phyloP scores from a whole-genome alignment of 2,797 vertebrate species.

The Poecilia velifera region DNA sequence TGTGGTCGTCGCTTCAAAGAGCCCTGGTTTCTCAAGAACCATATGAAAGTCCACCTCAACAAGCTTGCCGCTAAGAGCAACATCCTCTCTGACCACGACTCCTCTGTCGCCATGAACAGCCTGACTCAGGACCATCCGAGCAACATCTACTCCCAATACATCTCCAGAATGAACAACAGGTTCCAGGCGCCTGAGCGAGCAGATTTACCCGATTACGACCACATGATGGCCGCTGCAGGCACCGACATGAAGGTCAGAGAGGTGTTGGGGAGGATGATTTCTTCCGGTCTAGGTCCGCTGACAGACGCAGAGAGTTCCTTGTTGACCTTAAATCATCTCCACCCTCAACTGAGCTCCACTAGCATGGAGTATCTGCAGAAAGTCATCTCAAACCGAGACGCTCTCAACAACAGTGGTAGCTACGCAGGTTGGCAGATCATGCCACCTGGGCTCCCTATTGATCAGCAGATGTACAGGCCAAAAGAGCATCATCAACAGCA shows the following conservation, averaged over 20 bases:
- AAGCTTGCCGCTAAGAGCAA: constrained; percentile 94
- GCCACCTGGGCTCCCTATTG: constrained; percentile 89
- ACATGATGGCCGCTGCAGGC: constrained; percentile 87
- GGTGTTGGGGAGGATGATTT: constrained; percentile 92
- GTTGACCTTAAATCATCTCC: constrained; percentile 89
- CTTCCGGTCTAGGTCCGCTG: constrained; percentile 55
- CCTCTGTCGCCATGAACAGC: constrained; percentile 84
- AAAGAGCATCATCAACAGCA: constrained; percentile 83
- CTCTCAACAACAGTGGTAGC: constrained; percentile 83
- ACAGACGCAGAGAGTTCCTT: constrained; percentile 88
- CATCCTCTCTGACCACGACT: constrained; percentile 84
- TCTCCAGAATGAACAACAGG: constrained; percentile 92
- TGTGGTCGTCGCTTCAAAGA: constrained; percentile 98
- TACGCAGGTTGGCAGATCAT: constrained; percentile 97
- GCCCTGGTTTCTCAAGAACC: constrained; percentile 99
- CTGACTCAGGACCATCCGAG: constrained; percentile 89
- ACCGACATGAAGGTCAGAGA: constrained; percentile 92
- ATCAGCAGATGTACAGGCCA: constrained; percentile 87
- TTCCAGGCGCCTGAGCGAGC: constrained; percentile 89
- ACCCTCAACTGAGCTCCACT: constrained; percentile 90
- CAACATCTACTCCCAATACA: constrained; percentile 93
- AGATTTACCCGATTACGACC: constrained; percentile 87
- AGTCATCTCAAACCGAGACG: constrained; percentile 90
- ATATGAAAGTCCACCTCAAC: constrained; percentile 99
- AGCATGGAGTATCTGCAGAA: constrained; percentile 94